Percentiles rank a stretch among this genome's conserved stretches.
These are phyloP conservation scores for Eidolon dupreanum DNA, from an alignment of 2,797 vertebrate species.

Conservation along the genomic window DNA sequence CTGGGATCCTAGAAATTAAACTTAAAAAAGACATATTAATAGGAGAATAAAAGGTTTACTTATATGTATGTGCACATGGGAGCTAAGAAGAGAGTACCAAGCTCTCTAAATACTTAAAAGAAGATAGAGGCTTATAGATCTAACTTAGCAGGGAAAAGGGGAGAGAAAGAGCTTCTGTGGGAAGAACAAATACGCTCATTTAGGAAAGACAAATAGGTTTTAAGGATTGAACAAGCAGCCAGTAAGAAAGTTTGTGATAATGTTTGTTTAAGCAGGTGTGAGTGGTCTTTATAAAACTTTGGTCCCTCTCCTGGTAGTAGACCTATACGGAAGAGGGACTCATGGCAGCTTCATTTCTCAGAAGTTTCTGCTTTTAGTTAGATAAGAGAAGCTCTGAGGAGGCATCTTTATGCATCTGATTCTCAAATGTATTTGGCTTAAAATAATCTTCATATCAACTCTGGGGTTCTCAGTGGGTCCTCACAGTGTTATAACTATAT, in stretches of 20 bases:
- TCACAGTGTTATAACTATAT: neutral
- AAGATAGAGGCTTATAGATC: neutral
- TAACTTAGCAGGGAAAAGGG: neutral
- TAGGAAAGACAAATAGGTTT: neutral
- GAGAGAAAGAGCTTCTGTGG: neutral
- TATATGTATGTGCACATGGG: neutral
- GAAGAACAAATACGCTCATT: neutral
- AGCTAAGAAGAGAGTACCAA: neutral
- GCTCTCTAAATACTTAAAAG: neutral
- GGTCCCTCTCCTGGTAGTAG: neutral
- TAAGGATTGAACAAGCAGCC: neutral
- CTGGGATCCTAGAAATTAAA: neutral
- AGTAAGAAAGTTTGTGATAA: neutral
- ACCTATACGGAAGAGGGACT: neutral
- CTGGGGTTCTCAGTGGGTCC: neutral
- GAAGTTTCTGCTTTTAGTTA: neutral
- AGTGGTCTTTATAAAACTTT: neutral
- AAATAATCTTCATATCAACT: neutral
- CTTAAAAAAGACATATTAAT: neutral
- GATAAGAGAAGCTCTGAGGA: neutral
- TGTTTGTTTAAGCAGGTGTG: neutral
- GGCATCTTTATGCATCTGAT: neutral
- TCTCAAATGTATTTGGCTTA: neutral
- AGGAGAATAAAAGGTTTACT: neutral
- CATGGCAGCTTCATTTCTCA: neutral